Evolutionary conservation across 2,113 vertebrate genomes (phyloP).

Genomic region (Myotis brandtii): DNA sequence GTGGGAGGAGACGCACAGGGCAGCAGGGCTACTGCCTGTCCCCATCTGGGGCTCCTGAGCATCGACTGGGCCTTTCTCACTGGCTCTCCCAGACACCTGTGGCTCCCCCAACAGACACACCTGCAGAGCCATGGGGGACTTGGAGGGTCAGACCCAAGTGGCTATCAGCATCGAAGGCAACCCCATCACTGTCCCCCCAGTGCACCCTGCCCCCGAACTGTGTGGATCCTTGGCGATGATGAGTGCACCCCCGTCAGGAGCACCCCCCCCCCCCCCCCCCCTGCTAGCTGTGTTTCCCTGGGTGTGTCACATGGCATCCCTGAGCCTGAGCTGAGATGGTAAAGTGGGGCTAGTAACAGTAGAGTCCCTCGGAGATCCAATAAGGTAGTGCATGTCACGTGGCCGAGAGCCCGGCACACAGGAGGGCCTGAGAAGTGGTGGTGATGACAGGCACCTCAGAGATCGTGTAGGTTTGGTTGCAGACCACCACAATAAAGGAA

Average conservation of each 20-base stretch:
- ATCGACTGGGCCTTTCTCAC: background rate
- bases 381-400: fast-evolving
- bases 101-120: background rate
- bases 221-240: fast-evolving
- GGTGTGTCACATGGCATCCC: background rate
- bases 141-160: background rate
- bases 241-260: background rate
- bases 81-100: background rate
- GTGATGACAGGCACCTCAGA: background rate
- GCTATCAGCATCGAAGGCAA: background rate
- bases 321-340: background rate
- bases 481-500: background rate
- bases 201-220: background rate
- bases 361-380: fast-evolving
- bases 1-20: background rate
- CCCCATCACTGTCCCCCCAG: too few species aligned
- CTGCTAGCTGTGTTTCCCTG: background rate
- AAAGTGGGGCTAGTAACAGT: background rate
- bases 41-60: background rate
- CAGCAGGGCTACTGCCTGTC: background rate
- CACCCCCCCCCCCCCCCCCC: too few species aligned
- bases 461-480: background rate
- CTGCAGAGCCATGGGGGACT: fast-evolving
- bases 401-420: background rate
- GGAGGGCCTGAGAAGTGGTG: background rate